Percentiles rank a stretch among this genome's conserved stretches.
Evolutionary conservation across 2,888 invertebrate species (phyloP).

Genomic region (Kryphioiulus occultus): DNA sequence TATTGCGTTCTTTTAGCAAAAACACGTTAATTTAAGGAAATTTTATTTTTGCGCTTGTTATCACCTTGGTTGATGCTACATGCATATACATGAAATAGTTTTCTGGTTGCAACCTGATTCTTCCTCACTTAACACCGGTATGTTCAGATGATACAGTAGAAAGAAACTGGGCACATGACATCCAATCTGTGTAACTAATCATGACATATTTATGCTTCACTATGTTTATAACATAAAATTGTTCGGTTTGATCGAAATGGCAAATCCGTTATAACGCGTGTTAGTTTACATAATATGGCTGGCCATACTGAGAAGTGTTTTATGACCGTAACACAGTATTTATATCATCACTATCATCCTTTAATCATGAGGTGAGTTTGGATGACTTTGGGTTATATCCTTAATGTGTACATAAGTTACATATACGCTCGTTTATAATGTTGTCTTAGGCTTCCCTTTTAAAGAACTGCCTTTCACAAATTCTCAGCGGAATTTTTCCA

Average conservation of each 20-base stretch:
- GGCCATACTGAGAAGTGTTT: neutral
- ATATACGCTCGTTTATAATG: neutral
- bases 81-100: too few relatives aligned
- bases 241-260: neutral
- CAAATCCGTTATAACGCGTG: neutral
- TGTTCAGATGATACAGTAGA: too few relatives aligned
- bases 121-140: too few relatives aligned
- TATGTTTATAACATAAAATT: neutral
- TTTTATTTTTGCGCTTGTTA: too few relatives aligned
- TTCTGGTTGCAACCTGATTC: too few relatives aligned
- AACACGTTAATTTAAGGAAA: too few relatives aligned
- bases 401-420: neutral
- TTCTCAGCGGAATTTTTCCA: neutral
- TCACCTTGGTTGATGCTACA: too few relatives aligned
- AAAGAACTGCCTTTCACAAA: neutral
- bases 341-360: neutral
- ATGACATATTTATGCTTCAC: neutral
- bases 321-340: neutral
- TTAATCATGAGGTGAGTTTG: neutral
- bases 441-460: conserved; percentile 25
- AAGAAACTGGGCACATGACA: too few relatives aligned
- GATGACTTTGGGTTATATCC: neutral
- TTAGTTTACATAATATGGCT: neutral
- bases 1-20: too few relatives aligned
- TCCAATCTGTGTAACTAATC: too few relatives aligned